A percentile compares a stretch with the other conserved stretches of the same genome.
phyloP scores from a whole-genome alignment of 2,888 invertebrate species.

The Callinectes sapidus region DNA sequence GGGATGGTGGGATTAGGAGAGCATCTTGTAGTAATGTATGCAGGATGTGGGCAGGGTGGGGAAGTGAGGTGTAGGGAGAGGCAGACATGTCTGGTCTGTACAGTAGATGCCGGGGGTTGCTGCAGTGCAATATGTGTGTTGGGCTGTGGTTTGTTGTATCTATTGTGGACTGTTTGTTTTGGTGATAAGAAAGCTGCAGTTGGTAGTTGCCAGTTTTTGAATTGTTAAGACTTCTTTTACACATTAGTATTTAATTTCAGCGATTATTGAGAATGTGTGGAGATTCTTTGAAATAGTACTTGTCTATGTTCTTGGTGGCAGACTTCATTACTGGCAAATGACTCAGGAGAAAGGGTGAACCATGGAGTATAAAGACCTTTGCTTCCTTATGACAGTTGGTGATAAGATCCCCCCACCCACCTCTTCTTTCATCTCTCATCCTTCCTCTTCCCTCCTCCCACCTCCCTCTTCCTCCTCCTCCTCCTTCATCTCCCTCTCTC shows the following conservation, averaged over 20 bases:
- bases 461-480: neutral
- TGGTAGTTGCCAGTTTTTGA: neutral
- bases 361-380: neutral
- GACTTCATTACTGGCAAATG: neutral
- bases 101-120: neutral
- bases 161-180: neutral
- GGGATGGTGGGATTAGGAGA: neutral
- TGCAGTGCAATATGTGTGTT: neutral
- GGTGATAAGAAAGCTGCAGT: constrained; percentile 1
- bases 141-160: neutral
- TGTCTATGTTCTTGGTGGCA: neutral
- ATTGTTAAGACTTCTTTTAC: neutral
- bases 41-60: neutral
- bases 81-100: neutral
- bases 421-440: neutral
- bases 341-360: neutral
- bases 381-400: neutral
- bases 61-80: neutral
- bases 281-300: neutral
- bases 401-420: neutral
- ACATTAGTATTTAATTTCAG: neutral
- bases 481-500: neutral
- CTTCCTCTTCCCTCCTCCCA: neutral
- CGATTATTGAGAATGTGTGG: neutral
- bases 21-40: neutral